Conservation (phyloP, 64 coral and sea anemone genomes). For the Exaiptasia diaphana region DNA sequence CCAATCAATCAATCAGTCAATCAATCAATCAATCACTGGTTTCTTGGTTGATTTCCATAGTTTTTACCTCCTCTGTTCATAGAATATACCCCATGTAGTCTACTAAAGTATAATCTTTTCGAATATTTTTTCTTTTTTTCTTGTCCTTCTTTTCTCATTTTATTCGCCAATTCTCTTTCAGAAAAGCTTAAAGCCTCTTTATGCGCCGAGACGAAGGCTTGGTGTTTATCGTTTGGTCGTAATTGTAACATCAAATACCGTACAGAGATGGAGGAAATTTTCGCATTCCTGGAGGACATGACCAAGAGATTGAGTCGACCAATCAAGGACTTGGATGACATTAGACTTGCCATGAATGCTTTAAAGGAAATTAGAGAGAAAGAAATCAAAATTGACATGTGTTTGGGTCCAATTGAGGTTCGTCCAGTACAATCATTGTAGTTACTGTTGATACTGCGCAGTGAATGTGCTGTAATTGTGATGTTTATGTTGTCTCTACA, state of each 20-base stretch:
- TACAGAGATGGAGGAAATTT: constrained; percentile 93
- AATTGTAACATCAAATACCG: constrained; percentile 85
- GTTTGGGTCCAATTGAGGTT: constrained; percentile 85
- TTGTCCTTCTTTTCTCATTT: too few relatives aligned
- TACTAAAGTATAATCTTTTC: too few relatives aligned
- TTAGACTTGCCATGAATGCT: constrained; percentile 78
- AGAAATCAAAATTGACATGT: constrained; percentile 97
- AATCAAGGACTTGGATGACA: constrained; percentile 98
- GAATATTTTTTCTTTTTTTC: too few relatives aligned
- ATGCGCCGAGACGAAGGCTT: constrained; percentile 87
- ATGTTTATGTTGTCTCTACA: too few relatives aligned
- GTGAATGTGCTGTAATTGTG: too few relatives aligned
- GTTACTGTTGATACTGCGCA: too few relatives aligned
- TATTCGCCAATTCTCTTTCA: too few relatives aligned
- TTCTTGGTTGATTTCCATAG: too few relatives aligned
- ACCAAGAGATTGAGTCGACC: constrained; percentile 87
- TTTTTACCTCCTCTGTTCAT: too few relatives aligned
- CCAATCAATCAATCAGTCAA: too few relatives aligned
- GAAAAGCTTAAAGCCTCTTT: constrained; percentile 82
- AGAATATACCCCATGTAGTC: too few relatives aligned
- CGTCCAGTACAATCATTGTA: background rate
- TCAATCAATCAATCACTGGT: too few relatives aligned
- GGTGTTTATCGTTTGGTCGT: constrained; percentile 74
- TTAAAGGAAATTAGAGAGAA: constrained; percentile 87
- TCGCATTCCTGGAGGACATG: constrained; percentile 85